Conservation (phyloP, 1,140 invertebrate species). For the Megalonaias nervosa region DNA sequence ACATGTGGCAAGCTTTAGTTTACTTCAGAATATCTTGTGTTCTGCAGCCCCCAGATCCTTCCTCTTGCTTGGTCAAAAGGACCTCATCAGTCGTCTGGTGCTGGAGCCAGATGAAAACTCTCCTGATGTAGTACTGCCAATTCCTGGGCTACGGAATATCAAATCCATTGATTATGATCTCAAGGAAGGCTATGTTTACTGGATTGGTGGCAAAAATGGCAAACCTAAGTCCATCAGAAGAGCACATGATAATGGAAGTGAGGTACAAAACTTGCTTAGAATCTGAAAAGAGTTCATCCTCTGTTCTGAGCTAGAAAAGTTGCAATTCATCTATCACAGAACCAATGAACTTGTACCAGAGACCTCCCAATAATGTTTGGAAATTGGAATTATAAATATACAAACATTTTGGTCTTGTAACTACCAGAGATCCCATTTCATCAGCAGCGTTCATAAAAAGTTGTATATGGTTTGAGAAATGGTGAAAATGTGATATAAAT, state of each 20-base stretch:
- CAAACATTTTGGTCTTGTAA: no score
- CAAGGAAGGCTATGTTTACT: constrained; percentile 82
- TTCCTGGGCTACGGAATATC: constrained; percentile 83
- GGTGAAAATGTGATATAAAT: no score
- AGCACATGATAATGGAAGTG: constrained; percentile 79
- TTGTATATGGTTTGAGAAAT: no score
- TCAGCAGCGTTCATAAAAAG: no score
- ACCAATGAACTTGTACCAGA: no score
- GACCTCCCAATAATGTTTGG: no score
- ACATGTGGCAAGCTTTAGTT: neutral
- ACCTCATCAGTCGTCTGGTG: constrained; percentile 67
- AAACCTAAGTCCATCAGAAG: constrained; percentile 83
- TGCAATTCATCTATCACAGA: no score
- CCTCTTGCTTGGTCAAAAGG: constrained; percentile 69
- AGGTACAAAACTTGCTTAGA: constrained; percentile 47
- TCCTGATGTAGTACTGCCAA: constrained; percentile 68
- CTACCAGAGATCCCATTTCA: no score
- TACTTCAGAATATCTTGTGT: constrained; percentile 8
- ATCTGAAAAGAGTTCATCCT: no score
- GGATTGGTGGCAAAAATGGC: constrained; percentile 90
- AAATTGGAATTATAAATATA: no score
- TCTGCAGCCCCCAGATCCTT: constrained; percentile 70
- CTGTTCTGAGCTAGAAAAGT: no score
- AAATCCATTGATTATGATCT: constrained; percentile 90
- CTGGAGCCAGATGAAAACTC: constrained; percentile 47